phyloP scores from a whole-genome alignment of 53 echinoderm and acorn worm genomes.

The Temnopleurus reevesii region DNA sequence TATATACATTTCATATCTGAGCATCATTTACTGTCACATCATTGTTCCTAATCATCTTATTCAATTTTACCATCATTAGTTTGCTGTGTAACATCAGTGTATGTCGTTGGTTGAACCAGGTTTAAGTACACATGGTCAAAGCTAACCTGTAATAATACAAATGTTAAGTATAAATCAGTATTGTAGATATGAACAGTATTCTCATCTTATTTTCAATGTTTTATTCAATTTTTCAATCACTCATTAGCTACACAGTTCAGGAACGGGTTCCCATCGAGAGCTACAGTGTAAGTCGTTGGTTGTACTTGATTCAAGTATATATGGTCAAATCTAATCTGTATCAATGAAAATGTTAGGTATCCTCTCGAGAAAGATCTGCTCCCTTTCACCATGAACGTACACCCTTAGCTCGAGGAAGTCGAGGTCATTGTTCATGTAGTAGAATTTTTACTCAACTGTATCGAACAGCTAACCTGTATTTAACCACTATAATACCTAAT shows the following conservation, averaged over 20 bases:
- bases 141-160: conserved; percentile 13
- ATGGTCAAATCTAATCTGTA: conserved; percentile 51
- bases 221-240: too few species aligned
- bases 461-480: too few species aligned
- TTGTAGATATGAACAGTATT: too few species aligned
- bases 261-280: conserved; percentile 64
- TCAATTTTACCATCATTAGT: too few species aligned
- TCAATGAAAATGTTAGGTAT: neutral
- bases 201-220: too few species aligned
- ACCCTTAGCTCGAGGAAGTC: conserved; percentile 56
- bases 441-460: too few species aligned
- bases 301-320: conserved; percentile 27
- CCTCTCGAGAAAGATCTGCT: conserved; percentile 38
- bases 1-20: too few species aligned
- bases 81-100: too few species aligned
- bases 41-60: too few species aligned
- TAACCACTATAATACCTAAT: too few species aligned
- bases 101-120: conserved; percentile 5
- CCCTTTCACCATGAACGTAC: conserved; percentile 45
- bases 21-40: too few species aligned
- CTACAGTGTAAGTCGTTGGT: conserved; percentile 41
- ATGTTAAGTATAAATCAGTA: too few species aligned
- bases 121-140: conserved; percentile 53
- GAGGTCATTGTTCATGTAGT: conserved; percentile 57
- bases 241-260: conserved; percentile 58